phyloP scores from a whole-genome alignment of 1,140 invertebrate genomes.

The Araneus ventricosus region DNA sequence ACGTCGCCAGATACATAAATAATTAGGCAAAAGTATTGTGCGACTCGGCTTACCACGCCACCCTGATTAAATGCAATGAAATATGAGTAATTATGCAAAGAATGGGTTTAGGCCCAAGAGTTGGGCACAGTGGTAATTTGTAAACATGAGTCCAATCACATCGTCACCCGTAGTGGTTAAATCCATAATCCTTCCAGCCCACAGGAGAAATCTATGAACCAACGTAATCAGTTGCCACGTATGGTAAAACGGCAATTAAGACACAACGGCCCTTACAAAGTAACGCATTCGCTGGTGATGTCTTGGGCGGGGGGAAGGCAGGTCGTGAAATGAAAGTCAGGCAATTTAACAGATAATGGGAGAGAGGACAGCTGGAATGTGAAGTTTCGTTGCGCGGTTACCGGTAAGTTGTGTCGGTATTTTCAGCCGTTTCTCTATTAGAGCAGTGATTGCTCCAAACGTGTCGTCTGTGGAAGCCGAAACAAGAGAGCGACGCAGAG shows the following conservation, averaged over 20 bases:
- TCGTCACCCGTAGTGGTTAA: not conserved
- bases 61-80: constrained; percentile 1
- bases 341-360: not conserved
- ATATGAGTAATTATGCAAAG: not conserved
- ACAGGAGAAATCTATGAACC: not conserved
- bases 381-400: not conserved
- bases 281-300: not conserved
- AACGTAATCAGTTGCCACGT: not conserved
- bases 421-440: not conserved
- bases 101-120: not conserved
- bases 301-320: not conserved
- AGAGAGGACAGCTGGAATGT: not conserved
- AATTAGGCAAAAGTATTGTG: not conserved
- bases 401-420: not conserved
- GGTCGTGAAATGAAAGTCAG: not conserved
- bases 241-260: not conserved
- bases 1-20: not conserved
- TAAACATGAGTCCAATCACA: not conserved
- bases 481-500: not conserved
- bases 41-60: not conserved
- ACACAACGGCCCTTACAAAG: not conserved
- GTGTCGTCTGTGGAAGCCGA: not conserved
- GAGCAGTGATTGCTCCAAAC: not conserved
- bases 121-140: not conserved
- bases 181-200: not conserved